Base-by-base conservation (phyloP, 2,888 invertebrate species). In the Conchocele bisecta region DNA sequence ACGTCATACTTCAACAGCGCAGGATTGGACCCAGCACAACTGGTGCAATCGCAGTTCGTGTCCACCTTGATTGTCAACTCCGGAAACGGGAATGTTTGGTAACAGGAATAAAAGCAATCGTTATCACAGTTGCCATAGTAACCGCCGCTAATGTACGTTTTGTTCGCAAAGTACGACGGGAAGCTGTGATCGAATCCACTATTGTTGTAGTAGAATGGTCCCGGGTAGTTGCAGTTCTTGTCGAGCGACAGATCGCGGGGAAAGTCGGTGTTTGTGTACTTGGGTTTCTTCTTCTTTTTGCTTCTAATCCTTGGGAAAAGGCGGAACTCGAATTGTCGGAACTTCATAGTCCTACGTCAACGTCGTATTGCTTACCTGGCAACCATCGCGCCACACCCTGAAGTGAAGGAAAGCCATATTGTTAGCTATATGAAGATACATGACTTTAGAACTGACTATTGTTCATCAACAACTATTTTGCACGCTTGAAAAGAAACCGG, bases 261-360 rank as follows among this genome's bases (percentile, higher is more conserved):
- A 39, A 58, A 70, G 35, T 73, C 70, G 2, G 69, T 29, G 28
- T 70, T 64, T 28, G 66, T 58, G 6, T 57, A 28, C 53, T 70
- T 77, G 0, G 59, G 35, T 26, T 79, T 71, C 65, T 87, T 85
- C 68, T 86, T 86, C 74, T 85, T 85, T 56, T 76, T 83, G 42
- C 72, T 79, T 46, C 82, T 75, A 7, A 86, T 79, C 35, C 84
- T 79, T 1, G 86, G 86, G 31, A 87, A 77, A 29, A 86, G 83
- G 59, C 84, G 82, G 53, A 81, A 84, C 59, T 86, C 82, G 53
- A 87, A 83, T 33, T 86, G 83, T 50, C 82, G 78, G 59, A 86
- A 81, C 71, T 85, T 87, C 87, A 87, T 87, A 35, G 67, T 83
- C 46, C 28, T 5, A 48, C n/a, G 15, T 24, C 28, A n/a, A n/a